A percentile compares a stretch with the other conserved stretches of the same genome.
Evolutionary conservation across 2,113 vertebrate genomes (phyloP).

Genomic region (Dicaeum eximium): DNA sequence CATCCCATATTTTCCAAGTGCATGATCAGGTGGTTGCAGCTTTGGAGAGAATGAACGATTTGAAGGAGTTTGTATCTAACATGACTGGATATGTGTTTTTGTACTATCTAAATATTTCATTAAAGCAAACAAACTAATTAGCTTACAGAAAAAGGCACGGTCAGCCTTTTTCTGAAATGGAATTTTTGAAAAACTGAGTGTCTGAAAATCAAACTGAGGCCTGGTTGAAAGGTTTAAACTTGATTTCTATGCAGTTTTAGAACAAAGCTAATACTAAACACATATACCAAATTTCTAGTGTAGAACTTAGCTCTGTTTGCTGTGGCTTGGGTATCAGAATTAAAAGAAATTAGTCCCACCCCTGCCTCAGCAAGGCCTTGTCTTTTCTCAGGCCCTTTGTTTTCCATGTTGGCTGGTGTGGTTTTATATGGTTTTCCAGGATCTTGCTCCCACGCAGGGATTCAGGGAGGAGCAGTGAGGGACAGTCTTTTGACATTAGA

Average conservation of each 20-base stretch:
- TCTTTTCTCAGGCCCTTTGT: neutral
- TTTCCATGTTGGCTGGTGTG: neutral
- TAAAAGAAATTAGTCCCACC: neutral
- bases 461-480: neutral
- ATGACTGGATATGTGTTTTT: neutral
- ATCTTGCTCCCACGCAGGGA: neutral
- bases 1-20: neutral
- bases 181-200: neutral
- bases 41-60: neutral
- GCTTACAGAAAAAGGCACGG: neutral
- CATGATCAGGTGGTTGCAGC: neutral
- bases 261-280: neutral
- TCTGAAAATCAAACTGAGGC: neutral
- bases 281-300: neutral
- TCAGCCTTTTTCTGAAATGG: neutral
- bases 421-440: neutral
- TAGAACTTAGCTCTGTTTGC: neutral
- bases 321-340: neutral
- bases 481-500: neutral
- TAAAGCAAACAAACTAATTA: neutral
- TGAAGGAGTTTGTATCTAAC: neutral
- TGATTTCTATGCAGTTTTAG: neutral
- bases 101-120: neutral
- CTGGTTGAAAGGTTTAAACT: neutral
- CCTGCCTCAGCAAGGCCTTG: neutral